Base-by-base conservation (phyloP, 1,140 invertebrate genomes). In the Vanessa atalanta region DNA sequence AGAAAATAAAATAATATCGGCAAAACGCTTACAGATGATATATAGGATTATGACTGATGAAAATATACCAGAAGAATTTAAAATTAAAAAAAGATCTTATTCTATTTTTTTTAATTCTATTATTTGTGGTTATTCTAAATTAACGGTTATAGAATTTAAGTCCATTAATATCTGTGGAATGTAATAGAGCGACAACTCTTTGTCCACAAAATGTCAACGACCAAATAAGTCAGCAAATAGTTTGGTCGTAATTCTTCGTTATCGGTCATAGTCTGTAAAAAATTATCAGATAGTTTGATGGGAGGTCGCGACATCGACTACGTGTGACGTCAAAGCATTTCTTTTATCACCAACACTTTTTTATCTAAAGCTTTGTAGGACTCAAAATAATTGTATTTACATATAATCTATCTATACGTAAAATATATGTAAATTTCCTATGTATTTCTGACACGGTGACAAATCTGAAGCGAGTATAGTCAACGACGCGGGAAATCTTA, bases 281-380 rank as follows among this genome's bases (percentile, higher is more conserved):
- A 16, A 16, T 69, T 60, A 69, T 69, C 67, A 26, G 65, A 53
- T 67, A 67, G 65, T 67, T 43, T 14, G 48, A 67, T 31, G 65
- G 65, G 23, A 67, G 65, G 65, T 67, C 65, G 51, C 50, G 65
- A 53, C 65, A 67, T 43, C 50, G 20, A 2, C 55, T 9, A 5
- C 14, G 8, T 61, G 53, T 57, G 53, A 57, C 53, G 53, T 57
- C 53, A 57, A 23, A 57, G 23, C 53, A 11, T 14, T 43, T 43
- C 37, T 43, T 20, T 20, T 23, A 20, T 57, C 23, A 20, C 23
- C 23, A 57, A 57, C 20, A 16, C 50, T 57, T 57, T 23, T 57
- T 23, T 57, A 57, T 57, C 53, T 57, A 55, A 4, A 9, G 51
- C 7, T 43, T 43, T 43, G 6, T 11, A 43, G 37, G 37, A 43